phyloP scores from a whole-genome alignment of 2,113 vertebrate species.

The Solea senegalensis region DNA sequence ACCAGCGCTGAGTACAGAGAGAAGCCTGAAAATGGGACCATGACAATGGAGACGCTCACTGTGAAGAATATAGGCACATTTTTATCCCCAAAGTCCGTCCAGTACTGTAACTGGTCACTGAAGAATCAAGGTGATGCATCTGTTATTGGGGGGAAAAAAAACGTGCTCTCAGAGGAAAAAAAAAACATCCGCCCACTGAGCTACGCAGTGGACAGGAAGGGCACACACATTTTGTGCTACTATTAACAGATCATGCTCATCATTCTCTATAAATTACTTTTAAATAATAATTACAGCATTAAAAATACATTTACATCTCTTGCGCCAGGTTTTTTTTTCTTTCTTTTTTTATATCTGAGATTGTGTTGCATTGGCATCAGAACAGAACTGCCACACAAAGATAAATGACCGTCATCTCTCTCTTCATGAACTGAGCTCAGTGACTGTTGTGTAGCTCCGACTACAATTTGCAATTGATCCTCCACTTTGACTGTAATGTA shows the following conservation, averaged over 20 bases:
- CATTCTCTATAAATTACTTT: slow-evolving; percentile 81
- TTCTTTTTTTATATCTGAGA: slow-evolving; percentile 35
- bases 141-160: slow-evolving; percentile 14
- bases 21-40: background rate
- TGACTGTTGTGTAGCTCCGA: too few relatives aligned
- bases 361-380: slow-evolving; percentile 66
- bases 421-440: background rate
- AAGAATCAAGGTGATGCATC: background rate
- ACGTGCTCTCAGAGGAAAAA: background rate
- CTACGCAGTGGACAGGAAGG: slow-evolving; percentile 18
- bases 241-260: slow-evolving; percentile 72
- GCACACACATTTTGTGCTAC: slow-evolving; percentile 65
- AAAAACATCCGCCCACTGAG: slow-evolving; percentile 7
- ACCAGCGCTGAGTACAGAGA: slow-evolving; percentile 19
- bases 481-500: too few relatives aligned
- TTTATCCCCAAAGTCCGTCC: slow-evolving; percentile 5
- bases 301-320: slow-evolving; percentile 76
- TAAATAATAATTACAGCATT: slow-evolving; percentile 84
- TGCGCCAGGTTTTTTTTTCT: slow-evolving; percentile 26
- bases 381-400: slow-evolving; percentile 12
- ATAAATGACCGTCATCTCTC: slow-evolving; percentile 4
- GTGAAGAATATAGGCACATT: slow-evolving; percentile 50
- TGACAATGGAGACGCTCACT: background rate
- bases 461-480: too few relatives aligned
- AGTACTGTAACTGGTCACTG: background rate